Evolutionary conservation across 2,797 vertebrate species (phyloP).

Genomic region (Aphelocoma californica): DNA sequence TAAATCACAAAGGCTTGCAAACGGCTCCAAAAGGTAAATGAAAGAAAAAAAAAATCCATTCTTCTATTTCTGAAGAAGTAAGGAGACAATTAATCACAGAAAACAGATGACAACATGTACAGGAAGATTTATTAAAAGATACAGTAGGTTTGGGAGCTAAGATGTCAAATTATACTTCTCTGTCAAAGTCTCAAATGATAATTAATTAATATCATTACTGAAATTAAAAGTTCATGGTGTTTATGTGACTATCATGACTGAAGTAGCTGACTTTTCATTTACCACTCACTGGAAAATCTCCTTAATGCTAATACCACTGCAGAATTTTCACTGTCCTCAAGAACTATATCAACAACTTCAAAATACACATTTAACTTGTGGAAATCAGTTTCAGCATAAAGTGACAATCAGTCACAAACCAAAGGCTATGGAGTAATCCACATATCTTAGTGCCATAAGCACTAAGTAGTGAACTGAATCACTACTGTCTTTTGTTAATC

Average conservation of each 20-base stretch:
- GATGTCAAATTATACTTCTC: neutral
- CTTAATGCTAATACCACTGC: neutral
- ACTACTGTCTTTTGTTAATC: neutral
- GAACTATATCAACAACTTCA: neutral
- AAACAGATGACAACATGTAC: neutral
- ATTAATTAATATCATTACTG: neutral
- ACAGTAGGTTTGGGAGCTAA: neutral
- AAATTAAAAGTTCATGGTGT: neutral
- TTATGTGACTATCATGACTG: neutral
- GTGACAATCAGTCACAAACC: neutral
- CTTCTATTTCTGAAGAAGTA: neutral
- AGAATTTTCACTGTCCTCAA: neutral
- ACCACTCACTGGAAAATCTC: neutral
- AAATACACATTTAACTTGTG: neutral
- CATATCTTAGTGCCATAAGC: neutral
- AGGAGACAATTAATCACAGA: neutral
- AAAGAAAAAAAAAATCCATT: neutral
- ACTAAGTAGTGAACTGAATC: neutral
- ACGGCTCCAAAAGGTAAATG: neutral
- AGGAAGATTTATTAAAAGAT: slow-evolving; percentile 9
- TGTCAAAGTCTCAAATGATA: slow-evolving; percentile 8
- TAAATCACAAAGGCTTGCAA: neutral
- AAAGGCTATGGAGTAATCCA: neutral
- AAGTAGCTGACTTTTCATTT: neutral
- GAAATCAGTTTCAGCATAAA: neutral